Evolutionary conservation across 2,797 vertebrate species (phyloP).

Genomic region (Tolypeutes matacus): DNA sequence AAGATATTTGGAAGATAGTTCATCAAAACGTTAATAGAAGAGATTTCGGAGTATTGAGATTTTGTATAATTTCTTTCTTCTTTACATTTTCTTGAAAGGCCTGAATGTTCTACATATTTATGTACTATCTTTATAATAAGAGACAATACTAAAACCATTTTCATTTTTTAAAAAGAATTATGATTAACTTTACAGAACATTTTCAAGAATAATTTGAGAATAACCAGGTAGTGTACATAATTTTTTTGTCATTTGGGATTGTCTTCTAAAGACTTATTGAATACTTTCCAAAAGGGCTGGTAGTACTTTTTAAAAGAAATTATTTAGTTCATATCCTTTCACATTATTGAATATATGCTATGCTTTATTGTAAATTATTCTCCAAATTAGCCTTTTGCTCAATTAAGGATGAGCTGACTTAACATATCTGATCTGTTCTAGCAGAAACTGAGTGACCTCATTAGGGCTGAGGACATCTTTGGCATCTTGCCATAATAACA

Average conservation of each 20-base stretch:
- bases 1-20: neutral
- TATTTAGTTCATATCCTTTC: neutral
- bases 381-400: neutral
- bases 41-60: neutral
- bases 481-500: neutral
- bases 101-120: constrained; percentile 34
- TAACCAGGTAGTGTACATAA: neutral
- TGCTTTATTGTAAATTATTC: neutral
- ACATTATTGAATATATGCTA: neutral
- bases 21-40: neutral
- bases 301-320: neutral
- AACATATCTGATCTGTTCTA: neutral
- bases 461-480: neutral
- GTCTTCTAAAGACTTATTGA: neutral
- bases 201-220: constrained; percentile 6
- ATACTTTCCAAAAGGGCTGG: neutral
- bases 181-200: neutral
- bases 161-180: neutral
- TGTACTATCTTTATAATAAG: neutral
- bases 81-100: constrained; percentile 4
- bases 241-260: neutral
- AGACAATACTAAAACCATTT: neutral
- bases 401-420: neutral
- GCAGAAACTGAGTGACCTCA: neutral
- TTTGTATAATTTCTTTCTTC: neutral